A percentile compares a stretch with the other conserved stretches of the same genome.
Evolutionary conservation across 2,113 vertebrate species (phyloP).

Genomic region (Oncorhynchus keta): DNA sequence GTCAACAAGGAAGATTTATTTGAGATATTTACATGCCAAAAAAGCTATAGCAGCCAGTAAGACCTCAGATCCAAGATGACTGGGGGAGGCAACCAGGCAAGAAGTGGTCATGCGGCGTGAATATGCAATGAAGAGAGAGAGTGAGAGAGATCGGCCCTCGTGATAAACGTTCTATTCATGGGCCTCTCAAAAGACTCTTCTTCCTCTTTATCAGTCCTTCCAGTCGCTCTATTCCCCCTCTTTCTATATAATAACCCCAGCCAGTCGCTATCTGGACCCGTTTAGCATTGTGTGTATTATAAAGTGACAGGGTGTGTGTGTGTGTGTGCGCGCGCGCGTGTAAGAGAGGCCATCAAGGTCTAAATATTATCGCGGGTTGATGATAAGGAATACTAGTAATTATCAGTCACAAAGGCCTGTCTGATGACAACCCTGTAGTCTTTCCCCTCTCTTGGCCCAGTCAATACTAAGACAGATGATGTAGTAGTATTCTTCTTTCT

Average conservation of each 20-base stretch:
- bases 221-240: conserved; percentile 38
- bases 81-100: conserved; percentile 32
- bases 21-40: no score
- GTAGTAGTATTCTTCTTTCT: no score
- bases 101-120: conserved; percentile 61
- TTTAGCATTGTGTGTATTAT: conserved; percentile 62
- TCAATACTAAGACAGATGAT: conserved; percentile 44
- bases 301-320: conserved; percentile 41
- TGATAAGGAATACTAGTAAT: conserved; percentile 55
- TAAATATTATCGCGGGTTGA: conserved; percentile 54
- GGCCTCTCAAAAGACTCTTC: conserved; percentile 21
- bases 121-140: conserved; percentile 62
- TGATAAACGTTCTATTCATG: conserved; percentile 67
- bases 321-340: conserved; percentile 24
- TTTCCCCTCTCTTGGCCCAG: conserved; percentile 27
- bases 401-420: conserved; percentile 52
- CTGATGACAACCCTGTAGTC: conserved; percentile 30
- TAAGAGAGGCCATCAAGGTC: conserved; percentile 30
- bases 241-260: background rate
- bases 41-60: no score
- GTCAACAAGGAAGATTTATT: no score
- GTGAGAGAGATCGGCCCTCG: conserved; percentile 53
- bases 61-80: conserved; percentile 1
- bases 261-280: conserved; percentile 56
- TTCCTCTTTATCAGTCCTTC: conserved; percentile 63